Percentiles rank a stretch among this genome's conserved stretches.
Evolutionary conservation across 2,888 invertebrate genomes (phyloP).

Genomic region (Clostera curtula): DNA sequence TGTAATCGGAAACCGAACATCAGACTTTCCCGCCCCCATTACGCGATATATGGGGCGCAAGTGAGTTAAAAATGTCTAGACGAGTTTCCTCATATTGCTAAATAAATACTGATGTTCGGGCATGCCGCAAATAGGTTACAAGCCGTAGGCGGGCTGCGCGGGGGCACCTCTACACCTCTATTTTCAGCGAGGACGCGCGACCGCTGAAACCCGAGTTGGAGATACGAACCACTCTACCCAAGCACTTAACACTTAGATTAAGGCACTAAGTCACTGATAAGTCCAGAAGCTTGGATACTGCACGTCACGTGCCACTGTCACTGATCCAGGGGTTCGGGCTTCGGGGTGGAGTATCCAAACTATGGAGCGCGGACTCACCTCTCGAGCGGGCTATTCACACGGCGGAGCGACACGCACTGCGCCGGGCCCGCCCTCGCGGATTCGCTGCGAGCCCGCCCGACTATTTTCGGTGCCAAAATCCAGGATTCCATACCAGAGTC

Average conservation of each 20-base stretch:
- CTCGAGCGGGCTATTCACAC: slow-evolving; percentile 71
- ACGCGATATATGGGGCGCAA: slow-evolving; percentile 58
- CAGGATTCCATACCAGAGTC: slow-evolving; percentile 61
- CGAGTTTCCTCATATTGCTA: slow-evolving; percentile 68
- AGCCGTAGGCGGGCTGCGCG: slow-evolving; percentile 30
- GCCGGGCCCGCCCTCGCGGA: slow-evolving; percentile 53
- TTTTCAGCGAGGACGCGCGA: slow-evolving; percentile 69
- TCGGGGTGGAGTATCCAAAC: slow-evolving; percentile 49
- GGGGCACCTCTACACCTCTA: slow-evolving; percentile 42
- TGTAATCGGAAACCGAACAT: slow-evolving; percentile 32
- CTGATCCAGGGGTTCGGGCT: slow-evolving; percentile 4
- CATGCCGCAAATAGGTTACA: slow-evolving; percentile 70
- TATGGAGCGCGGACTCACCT: slow-evolving; percentile 51
- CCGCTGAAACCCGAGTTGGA: slow-evolving; percentile 68
- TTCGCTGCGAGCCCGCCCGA: slow-evolving; percentile 59
- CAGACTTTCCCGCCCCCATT: slow-evolving; percentile 41
- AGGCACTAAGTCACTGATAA: slow-evolving; percentile 34
- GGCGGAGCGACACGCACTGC: slow-evolving; percentile 75
- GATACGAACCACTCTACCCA: slow-evolving; percentile 29
- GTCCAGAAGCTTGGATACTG: slow-evolving; percentile 53
- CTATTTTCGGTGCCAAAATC: slow-evolving; percentile 74
- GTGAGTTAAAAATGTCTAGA: slow-evolving; percentile 56
- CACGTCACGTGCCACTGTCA: slow-evolving; percentile 28
- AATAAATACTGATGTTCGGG: slow-evolving; percentile 65
- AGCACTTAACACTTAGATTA: slow-evolving; percentile 25